A percentile compares a stretch with the other conserved stretches of the same genome.
Evolutionary conservation across 2,797 vertebrate genomes (phyloP).

Genomic region (Melanotaenia pygmaea): DNA sequence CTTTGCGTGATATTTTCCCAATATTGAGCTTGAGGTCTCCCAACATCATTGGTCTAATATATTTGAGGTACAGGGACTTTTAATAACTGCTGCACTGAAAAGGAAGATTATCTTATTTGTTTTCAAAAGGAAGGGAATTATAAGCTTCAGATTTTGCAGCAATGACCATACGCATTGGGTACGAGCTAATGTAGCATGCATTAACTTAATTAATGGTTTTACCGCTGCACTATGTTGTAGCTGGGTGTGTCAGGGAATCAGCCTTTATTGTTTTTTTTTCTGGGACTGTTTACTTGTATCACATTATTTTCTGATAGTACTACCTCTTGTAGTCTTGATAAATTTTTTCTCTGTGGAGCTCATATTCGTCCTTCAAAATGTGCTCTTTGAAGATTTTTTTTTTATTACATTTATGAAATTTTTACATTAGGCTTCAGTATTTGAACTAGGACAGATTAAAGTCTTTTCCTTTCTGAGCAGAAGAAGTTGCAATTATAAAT

Average conservation of each 20-base stretch:
- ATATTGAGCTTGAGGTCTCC: slow-evolving; percentile 17
- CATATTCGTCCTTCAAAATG: not conserved
- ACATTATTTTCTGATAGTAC: slow-evolving; percentile 26
- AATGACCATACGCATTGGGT: slow-evolving; percentile 29
- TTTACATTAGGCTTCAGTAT: slow-evolving; percentile 20
- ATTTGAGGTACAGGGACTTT: slow-evolving; percentile 30
- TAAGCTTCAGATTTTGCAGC: slow-evolving; percentile 40
- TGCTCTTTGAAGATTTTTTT: not conserved
- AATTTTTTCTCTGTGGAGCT: slow-evolving; percentile 26
- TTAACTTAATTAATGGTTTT: slow-evolving; percentile 28
- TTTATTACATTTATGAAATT: slow-evolving; percentile 7
- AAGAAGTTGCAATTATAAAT: slow-evolving; percentile 28
- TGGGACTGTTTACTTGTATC: slow-evolving; percentile 18
- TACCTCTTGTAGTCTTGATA: slow-evolving; percentile 42
- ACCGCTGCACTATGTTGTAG: slow-evolving; percentile 30
- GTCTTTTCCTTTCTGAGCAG: slow-evolving; percentile 21
- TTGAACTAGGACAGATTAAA: slow-evolving; percentile 39
- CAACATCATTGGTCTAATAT: slow-evolving; percentile 18
- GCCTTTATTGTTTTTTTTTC: slow-evolving; percentile 26
- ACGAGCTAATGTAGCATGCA: slow-evolving; percentile 19
- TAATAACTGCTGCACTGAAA: slow-evolving; percentile 29
- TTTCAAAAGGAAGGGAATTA: slow-evolving; percentile 40
- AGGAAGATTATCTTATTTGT: slow-evolving; percentile 29
- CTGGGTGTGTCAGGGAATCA: slow-evolving; percentile 25
- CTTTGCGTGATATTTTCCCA: slow-evolving; percentile 9